Evolutionary conservation across 2,888 invertebrate genomes (phyloP).

Genomic region (Eristalinus aeneus): DNA sequence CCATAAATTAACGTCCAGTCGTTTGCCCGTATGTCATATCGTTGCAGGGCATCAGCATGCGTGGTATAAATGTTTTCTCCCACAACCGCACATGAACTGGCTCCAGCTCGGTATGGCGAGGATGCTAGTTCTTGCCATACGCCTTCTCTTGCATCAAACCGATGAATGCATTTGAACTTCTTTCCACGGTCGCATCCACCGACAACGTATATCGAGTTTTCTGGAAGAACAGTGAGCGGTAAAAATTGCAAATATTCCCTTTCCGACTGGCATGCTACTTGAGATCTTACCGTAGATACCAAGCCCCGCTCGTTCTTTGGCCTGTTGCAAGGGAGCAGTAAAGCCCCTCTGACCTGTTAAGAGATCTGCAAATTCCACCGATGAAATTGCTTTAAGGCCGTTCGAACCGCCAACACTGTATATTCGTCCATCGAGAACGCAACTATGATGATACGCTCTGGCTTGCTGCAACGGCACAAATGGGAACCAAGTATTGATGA

Average conservation of each 20-base stretch:
- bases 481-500: constrained; percentile 11
- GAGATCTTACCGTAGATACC: constrained; percentile 28
- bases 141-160: constrained; percentile 59
- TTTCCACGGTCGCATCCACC: constrained; percentile 57
- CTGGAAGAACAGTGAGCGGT: constrained; percentile 7
- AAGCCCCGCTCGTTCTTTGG: constrained; percentile 66
- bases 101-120: constrained; percentile 37
- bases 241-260: neutral
- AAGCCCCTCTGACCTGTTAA: constrained; percentile 27
- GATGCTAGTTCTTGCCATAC: constrained; percentile 55
- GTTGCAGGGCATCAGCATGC: constrained; percentile 56
- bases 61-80: constrained; percentile 60
- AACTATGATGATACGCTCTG: constrained; percentile 16
- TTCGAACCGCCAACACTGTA: constrained; percentile 61
- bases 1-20: constrained; percentile 57
- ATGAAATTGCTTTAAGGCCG: constrained; percentile 31
- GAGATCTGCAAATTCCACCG: constrained; percentile 60
- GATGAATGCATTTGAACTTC: constrained; percentile 41
- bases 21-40: constrained; percentile 62
- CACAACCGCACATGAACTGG: constrained; percentile 49
- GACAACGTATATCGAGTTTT: constrained; percentile 53
- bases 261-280: too few relatives aligned
- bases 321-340: constrained; percentile 13
- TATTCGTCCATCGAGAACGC: constrained; percentile 41
- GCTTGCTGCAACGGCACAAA: neutral